Evolutionary conservation across 2,888 invertebrate species (phyloP), one percentile per base, ranked within the genome.

Genomic region (Drosophila differens): DNA sequence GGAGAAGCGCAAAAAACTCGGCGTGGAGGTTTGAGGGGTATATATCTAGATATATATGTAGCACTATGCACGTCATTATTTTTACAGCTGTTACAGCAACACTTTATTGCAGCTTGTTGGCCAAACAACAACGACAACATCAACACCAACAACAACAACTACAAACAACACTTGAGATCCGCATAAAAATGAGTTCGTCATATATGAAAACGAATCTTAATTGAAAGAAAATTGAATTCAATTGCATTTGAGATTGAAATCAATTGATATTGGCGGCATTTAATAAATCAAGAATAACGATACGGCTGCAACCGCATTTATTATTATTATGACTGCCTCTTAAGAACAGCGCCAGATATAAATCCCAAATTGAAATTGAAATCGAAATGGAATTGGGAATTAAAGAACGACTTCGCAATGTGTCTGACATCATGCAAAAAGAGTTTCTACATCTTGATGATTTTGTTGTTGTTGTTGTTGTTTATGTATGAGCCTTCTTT

Each of bases 171-270:
- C 70, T 78, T 63, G 79, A 66, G 59, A 53, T 28, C n/a, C 71
- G 57, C 52, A 58, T 52, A 19, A 51, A 65, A 81, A 85, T 88
- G 83, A 81, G 83, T 74, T 81, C 83, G 74, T 90, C 84, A 81
- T 25, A 16, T 47, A 25, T 47, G 47, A 57, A 39, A 28, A 39
- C 39, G 30, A 32, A 76, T 73, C 65, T 68, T 77, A 89, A 89
- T 88, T 89, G 82, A 81, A 74, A 70, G 58, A 69, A 82, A 87
- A 90, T 89, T 86, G 84, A 89, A 80, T 80, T 90, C 89, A 87
- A 90, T 87, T 87, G 89, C 85, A 63, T 70, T 57, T 49, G 33
- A 90, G 87, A 90, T 90, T 88, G 89, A 89, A 84, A 86, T 89
- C 89, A 91, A 88, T 90, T 90, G 81, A 74, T 74, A 76, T 39